Percentiles rank a stretch among this genome's conserved stretches.
These are phyloP conservation scores for Perca fluviatilis DNA, from an alignment of 2,113 vertebrate species.

Conservation along the genomic window DNA sequence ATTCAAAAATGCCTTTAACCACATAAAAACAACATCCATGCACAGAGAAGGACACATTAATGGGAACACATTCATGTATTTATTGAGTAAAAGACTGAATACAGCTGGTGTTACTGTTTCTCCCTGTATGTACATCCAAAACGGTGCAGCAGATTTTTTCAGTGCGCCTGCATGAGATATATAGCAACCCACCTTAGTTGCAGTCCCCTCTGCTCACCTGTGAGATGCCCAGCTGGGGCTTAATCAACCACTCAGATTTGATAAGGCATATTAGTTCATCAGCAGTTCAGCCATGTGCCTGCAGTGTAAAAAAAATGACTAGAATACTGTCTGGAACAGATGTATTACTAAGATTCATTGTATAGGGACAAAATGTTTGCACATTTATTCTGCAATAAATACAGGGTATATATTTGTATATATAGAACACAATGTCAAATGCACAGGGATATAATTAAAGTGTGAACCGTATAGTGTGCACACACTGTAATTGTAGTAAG, in stretches of 20 bases:
- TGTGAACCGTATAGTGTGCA: slow-evolving; percentile 45
- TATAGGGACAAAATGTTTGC: slow-evolving; percentile 58
- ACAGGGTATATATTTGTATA: slow-evolving; percentile 71
- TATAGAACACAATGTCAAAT: slow-evolving; percentile 79
- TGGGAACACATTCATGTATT: slow-evolving; percentile 83
- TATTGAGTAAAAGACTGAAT: slow-evolving; percentile 83
- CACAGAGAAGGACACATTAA: slow-evolving; percentile 51
- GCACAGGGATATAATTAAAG: slow-evolving; percentile 71
- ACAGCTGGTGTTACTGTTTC: slow-evolving; percentile 81
- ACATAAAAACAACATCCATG: slow-evolving; percentile 8
- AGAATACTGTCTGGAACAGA: slow-evolving; percentile 64
- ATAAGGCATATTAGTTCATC: slow-evolving; percentile 84
- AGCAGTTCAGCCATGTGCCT: slow-evolving; percentile 74
- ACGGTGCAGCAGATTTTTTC: slow-evolving; percentile 59
- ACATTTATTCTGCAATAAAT: slow-evolving; percentile 80
- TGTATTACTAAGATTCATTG: slow-evolving; percentile 72
- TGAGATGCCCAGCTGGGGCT: slow-evolving; percentile 59
- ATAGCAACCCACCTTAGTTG: slow-evolving; percentile 72
- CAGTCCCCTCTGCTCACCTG: slow-evolving; percentile 70
- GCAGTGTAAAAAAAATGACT: slow-evolving; percentile 66
- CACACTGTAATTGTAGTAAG: slow-evolving; percentile 27
- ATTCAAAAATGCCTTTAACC: background rate
- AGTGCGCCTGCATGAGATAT: slow-evolving; percentile 49
- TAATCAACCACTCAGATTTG: slow-evolving; percentile 72
- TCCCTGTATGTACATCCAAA: slow-evolving; percentile 73